These are phyloP conservation scores for Psammodynastes pulverulentus DNA, from an alignment of 2,113 vertebrate genomes.

Conservation along the genomic window DNA sequence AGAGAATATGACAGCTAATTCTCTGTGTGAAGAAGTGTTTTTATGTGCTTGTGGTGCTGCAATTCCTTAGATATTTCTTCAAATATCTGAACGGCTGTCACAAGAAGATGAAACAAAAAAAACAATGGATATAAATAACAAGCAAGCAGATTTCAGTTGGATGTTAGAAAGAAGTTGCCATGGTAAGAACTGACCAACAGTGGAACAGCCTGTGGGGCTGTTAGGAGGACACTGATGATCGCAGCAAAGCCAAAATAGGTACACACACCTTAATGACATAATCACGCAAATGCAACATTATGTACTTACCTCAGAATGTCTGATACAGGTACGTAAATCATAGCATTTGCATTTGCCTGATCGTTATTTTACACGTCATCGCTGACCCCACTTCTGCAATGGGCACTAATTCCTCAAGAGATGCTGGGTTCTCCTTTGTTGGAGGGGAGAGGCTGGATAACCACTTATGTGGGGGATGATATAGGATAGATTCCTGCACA, in stretches of 20 bases:
- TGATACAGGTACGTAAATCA: not conserved
- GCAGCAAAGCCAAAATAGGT: not conserved
- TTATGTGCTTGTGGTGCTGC: not conserved
- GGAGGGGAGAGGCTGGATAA: not conserved
- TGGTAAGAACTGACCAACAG: not conserved
- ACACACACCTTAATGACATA: not conserved
- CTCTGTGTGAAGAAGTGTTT: not conserved
- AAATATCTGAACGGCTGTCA: not conserved
- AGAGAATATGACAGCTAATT: not conserved
- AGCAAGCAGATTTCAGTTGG: not conserved
- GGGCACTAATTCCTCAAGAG: not conserved
- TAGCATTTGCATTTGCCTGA: not conserved
- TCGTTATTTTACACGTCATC: not conserved
- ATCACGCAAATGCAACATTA: not conserved
- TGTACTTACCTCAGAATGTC: not conserved
- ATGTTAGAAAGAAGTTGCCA: not conserved
- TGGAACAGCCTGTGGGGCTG: not conserved
- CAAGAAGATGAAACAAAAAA: not conserved
- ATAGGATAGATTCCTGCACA: not conserved
- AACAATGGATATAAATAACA: not conserved
- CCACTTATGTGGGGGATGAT: not conserved
- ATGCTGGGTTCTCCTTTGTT: not conserved
- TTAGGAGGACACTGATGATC: not conserved
- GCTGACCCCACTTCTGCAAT: not conserved
- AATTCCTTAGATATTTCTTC: not conserved